phyloP scores from a whole-genome alignment of 2,888 invertebrate genomes.

The Pseudoips prasinana region DNA sequence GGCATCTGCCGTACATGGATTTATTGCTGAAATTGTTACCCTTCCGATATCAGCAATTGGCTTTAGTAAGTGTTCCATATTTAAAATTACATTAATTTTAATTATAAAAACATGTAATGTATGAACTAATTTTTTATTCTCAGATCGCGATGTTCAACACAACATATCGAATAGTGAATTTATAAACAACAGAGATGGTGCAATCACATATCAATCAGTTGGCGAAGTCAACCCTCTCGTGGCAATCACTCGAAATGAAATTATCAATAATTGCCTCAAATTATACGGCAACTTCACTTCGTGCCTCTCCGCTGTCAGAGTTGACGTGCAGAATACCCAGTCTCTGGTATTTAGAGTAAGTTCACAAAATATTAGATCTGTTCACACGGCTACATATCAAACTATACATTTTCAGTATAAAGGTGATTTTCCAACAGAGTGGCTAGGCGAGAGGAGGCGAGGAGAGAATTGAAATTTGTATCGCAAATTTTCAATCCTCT shows the following conservation, averaged over 20 bases:
- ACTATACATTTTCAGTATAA: no score
- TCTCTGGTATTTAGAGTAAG: constrained; percentile 91
- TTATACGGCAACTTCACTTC: constrained; percentile 97
- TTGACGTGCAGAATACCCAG: constrained; percentile 97
- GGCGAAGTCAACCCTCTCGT: constrained; percentile 97
- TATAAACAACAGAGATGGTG: constrained; percentile 92
- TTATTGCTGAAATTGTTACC: constrained; percentile 98
- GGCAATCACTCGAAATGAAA: constrained; percentile 92
- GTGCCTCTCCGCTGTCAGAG: constrained; percentile 89
- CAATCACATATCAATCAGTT: constrained; percentile 92
- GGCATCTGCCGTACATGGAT: constrained; percentile 96
- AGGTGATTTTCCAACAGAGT: no score
- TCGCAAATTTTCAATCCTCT: no score
- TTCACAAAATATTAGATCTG: constrained; percentile 16
- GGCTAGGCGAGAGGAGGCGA: no score
- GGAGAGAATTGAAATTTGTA: no score
- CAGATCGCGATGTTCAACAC: constrained; percentile 95
- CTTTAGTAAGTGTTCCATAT: constrained; percentile 85
- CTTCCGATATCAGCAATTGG: constrained; percentile 95
- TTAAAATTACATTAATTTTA: constrained; percentile 1
- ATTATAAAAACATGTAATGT: background rate
- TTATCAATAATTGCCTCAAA: constrained; percentile 92
- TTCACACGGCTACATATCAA: no score
- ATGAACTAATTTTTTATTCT: no score
- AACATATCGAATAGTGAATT: constrained; percentile 93